phyloP scores from a whole-genome alignment of 2,888 invertebrate species.

The Stegophylla sp. region DNA sequence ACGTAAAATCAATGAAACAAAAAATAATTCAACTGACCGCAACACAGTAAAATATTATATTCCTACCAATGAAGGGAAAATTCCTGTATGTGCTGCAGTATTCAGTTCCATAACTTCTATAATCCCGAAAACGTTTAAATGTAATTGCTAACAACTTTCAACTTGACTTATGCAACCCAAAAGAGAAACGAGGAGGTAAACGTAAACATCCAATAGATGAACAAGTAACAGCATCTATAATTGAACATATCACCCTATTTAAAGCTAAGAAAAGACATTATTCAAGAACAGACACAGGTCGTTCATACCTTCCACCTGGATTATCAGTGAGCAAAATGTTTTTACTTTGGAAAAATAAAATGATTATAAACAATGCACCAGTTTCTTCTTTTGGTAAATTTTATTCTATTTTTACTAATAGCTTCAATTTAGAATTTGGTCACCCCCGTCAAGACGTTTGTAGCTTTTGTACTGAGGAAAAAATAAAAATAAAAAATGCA shows the following conservation, averaged over 20 bases:
- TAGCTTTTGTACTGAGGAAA: constrained; percentile 16
- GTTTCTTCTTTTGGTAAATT: constrained; percentile 11
- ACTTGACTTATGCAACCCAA: constrained; percentile 14
- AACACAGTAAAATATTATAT: constrained; percentile 16
- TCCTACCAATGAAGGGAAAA: constrained; percentile 10
- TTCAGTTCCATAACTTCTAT: constrained; percentile 27
- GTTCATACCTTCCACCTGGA: constrained; percentile 17
- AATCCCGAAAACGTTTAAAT: constrained; percentile 29
- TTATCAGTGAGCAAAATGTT: constrained; percentile 2
- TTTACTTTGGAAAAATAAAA: constrained; percentile 11
- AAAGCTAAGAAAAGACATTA: constrained; percentile 13
- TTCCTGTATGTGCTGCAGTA: constrained; percentile 23
- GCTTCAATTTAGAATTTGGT: constrained; percentile 1
- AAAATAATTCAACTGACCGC: not conserved
- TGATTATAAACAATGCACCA: constrained; percentile 7
- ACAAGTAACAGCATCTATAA: not conserved
- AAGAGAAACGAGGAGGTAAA: constrained; percentile 40
- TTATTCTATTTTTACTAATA: constrained; percentile 18
- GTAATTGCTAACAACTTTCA: not conserved
- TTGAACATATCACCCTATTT: constrained; percentile 13
- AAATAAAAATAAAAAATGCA: constrained; percentile 23
- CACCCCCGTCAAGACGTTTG: not conserved
- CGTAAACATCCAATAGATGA: constrained; percentile 8
- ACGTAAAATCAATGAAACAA: constrained; percentile 4
- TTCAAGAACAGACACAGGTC: not conserved